phyloP scores from a whole-genome alignment of 53 echinoderm and acorn worm species.

The Luidia sarsii region DNA sequence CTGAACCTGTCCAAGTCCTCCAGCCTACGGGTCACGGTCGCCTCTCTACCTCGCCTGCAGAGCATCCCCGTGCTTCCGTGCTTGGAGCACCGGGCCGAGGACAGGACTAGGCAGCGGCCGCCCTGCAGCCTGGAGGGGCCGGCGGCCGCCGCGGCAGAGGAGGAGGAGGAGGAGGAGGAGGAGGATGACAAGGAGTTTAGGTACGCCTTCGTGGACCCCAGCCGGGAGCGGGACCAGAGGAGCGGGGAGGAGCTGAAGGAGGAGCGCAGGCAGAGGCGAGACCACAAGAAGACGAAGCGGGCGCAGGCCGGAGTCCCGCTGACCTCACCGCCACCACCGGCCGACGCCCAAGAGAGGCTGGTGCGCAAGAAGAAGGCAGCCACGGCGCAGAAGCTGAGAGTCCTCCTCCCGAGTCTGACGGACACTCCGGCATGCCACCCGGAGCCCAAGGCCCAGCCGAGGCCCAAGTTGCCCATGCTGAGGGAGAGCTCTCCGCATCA shows the following conservation, averaged over 20 bases:
- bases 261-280: slow-evolving; percentile 28
- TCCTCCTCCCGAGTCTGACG: slow-evolving; percentile 33
- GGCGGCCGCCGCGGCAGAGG: neutral
- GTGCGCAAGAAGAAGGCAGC: slow-evolving; percentile 33
- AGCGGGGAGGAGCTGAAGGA: slow-evolving; percentile 56
- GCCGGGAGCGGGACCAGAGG: slow-evolving; percentile 44
- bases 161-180: neutral
- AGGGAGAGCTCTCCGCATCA: slow-evolving; percentile 47
- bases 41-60: slow-evolving; percentile 80
- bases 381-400: slow-evolving; percentile 24
- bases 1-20: slow-evolving; percentile 86
- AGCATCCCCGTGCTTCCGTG: slow-evolving; percentile 78
- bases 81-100: slow-evolving; percentile 36
- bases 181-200: slow-evolving; percentile 42
- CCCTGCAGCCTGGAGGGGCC: slow-evolving; percentile 8
- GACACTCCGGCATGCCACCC: slow-evolving; percentile 9
- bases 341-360: slow-evolving; percentile 18
- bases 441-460: neutral
- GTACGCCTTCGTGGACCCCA: slow-evolving; percentile 27
- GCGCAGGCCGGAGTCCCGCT: neutral
- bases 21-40: slow-evolving; percentile 82
- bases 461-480: slow-evolving; percentile 13
- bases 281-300: slow-evolving; percentile 12
- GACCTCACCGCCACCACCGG: neutral
- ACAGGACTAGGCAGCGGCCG: neutral